A percentile compares a stretch with the other conserved stretches of the same genome.
Conservation (phyloP, 2,797 vertebrate genomes). For the Schizopygopsis malacanthus region DNA sequence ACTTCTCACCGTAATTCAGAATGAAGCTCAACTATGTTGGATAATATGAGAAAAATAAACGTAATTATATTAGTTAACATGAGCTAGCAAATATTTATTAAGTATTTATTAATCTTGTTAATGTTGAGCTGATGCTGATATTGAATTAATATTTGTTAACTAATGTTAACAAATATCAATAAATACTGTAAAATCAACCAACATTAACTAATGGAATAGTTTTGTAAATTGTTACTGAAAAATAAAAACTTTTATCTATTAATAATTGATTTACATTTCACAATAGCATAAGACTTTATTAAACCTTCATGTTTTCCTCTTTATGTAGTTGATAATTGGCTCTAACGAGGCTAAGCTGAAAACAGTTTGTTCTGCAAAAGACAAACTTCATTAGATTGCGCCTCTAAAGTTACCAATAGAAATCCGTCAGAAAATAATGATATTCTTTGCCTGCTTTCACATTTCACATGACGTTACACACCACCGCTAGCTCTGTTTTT, state of each 20-base stretch:
- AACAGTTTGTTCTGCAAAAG: background rate
- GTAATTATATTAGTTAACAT: too few relatives aligned
- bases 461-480: background rate
- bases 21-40: too few relatives aligned
- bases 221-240: background rate
- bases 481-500: conserved; percentile 59
- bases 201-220: background rate
- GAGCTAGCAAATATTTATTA: background rate
- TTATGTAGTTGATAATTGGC: background rate
- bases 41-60: too few relatives aligned
- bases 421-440: too few relatives aligned
- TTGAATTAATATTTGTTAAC: background rate
- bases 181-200: background rate
- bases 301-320: background rate
- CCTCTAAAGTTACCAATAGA: background rate
- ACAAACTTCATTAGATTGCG: background rate
- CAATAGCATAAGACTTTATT: background rate
- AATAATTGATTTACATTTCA: background rate
- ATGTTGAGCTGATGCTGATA: background rate
- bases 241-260: background rate
- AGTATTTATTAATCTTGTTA: background rate
- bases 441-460: background rate
- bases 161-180: background rate
- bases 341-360: background rate
- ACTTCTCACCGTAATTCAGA: too few relatives aligned